phyloP scores from a whole-genome alignment of 2,113 vertebrate genomes.

The Blennius ocellaris region DNA sequence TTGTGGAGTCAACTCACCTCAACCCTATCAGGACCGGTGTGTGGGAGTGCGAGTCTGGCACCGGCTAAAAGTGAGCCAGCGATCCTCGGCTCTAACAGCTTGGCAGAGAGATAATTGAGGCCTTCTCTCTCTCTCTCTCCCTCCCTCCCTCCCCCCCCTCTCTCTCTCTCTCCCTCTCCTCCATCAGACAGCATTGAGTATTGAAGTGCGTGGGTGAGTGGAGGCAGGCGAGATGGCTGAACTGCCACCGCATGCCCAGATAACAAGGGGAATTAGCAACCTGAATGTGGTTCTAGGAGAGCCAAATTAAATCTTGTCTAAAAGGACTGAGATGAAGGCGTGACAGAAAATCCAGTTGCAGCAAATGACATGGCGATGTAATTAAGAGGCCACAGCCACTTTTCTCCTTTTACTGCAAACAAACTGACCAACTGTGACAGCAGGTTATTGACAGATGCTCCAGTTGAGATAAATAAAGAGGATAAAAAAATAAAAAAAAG shows the following conservation, averaged over 20 bases:
- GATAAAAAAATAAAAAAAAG: not conserved
- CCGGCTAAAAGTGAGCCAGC: slow-evolving; percentile 44
- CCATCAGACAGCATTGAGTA: slow-evolving; percentile 49
- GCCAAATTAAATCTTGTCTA: slow-evolving; percentile 20
- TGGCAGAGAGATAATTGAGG: slow-evolving; percentile 60
- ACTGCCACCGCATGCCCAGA: slow-evolving; percentile 36
- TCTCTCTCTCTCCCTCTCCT: too few relatives aligned
- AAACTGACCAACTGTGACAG: not conserved
- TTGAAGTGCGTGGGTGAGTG: slow-evolving; percentile 56
- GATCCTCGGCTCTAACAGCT: slow-evolving; percentile 47
- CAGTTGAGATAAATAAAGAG: too few relatives aligned
- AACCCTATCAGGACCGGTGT: slow-evolving; percentile 18
- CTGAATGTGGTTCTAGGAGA: slow-evolving; percentile 26
- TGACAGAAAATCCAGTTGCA: not conserved
- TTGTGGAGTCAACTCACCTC: slow-evolving; percentile 24
- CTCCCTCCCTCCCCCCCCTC: too few relatives aligned
- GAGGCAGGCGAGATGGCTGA: slow-evolving; percentile 36
- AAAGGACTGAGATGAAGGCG: not conserved
- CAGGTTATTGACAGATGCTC: not conserved
- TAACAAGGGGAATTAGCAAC: slow-evolving; percentile 57
- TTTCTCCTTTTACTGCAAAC: not conserved
- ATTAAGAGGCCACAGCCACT: not conserved
- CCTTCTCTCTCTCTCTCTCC: slow-evolving; percentile 28
- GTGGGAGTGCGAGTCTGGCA: slow-evolving; percentile 56
- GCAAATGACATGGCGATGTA: slow-evolving; percentile 5